Conservation (phyloP, 2,888 invertebrate genomes). For the Clostera curtula region DNA sequence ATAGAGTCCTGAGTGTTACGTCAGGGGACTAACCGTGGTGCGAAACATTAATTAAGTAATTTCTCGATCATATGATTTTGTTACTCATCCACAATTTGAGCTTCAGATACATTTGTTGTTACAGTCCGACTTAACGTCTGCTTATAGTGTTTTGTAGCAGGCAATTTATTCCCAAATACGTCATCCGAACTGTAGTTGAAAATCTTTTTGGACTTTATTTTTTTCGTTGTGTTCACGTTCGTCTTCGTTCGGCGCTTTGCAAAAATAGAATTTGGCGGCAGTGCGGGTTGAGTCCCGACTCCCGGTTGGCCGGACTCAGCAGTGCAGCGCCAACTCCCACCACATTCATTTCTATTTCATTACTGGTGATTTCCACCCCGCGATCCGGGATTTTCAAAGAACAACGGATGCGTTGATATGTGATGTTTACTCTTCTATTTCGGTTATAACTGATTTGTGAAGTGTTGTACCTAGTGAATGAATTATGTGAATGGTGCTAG, state of each 20-base stretch:
- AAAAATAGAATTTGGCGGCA: constrained; percentile 73
- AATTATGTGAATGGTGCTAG: constrained; percentile 27
- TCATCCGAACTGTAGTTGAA: not conserved
- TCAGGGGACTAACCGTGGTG: constrained; percentile 10
- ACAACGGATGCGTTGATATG: constrained; percentile 8
- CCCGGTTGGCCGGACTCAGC: constrained; percentile 46
- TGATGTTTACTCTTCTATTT: constrained; percentile 1
- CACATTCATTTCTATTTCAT: constrained; percentile 44
- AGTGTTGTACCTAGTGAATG: constrained; percentile 12
- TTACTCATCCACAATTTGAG: too few relatives aligned
- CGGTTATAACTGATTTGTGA: constrained; percentile 5
- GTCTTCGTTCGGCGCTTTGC: constrained; percentile 65
- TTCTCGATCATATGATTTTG: constrained; percentile 16
- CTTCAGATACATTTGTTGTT: too few relatives aligned
- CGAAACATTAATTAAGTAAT: constrained; percentile 6
- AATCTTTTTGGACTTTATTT: constrained; percentile 33
- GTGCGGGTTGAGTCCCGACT: constrained; percentile 58
- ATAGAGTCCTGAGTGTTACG: constrained; percentile 9
- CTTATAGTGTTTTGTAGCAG: too few relatives aligned
- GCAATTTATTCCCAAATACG: too few relatives aligned
- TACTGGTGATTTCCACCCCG: constrained; percentile 9
- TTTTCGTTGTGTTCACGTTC: constrained; percentile 57
- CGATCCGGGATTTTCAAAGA: constrained; percentile 4
- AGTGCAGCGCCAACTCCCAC: constrained; percentile 59
- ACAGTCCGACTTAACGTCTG: too few relatives aligned